Evolutionary conservation across 2,113 vertebrate genomes (phyloP), one percentile per base, ranked within the genome.

Genomic region (Phoxinus phoxinus): DNA sequence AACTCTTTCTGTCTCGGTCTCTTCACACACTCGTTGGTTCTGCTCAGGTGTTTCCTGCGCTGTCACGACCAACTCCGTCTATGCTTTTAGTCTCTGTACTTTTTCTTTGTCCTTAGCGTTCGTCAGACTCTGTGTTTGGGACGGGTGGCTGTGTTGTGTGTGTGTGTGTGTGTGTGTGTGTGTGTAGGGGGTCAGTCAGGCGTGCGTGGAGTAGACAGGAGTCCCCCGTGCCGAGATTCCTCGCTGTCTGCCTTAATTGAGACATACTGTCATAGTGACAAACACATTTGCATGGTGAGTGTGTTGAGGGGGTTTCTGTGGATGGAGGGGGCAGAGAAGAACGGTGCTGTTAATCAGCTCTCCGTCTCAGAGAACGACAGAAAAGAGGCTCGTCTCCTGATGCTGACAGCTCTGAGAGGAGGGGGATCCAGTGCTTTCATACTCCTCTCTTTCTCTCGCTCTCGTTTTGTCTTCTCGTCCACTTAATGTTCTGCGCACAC

Each of bases 261-360:
- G 97, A 98, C 96, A 94, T 95, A 94, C 96, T 97, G 97, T 99
- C 97, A 98, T 93, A 97, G 96, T 96, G 97, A 98, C 97, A 98
- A 97, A 97, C 95, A 96, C 95, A 98, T 99, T 98, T 98, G 96
- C 97, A 98, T 98, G 95, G 92, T 88, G 93, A 95, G 95, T 97
- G 95, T 97, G 96, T 94, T 89, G 90, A 92, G 91, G 91, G 94
- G 93, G 95, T 61, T 74, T 83, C 17, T 27, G 35, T 41, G 58
- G 32, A 46, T 53, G 59, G 13, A 63, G 32, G 51, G 71, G 37
- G 23, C 19, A 35, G n/a, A 48, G 51, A 82, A 51, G 69, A 80
- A 84, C 21, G 77, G 95, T 93, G 96, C 95, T 95, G 95, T 96
- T 99, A 97, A 97, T 98, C 96, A 97, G 95, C 96, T 94, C 91